Evolutionary conservation across 2,797 vertebrate species (phyloP).

Genomic region (Peromyscus melanophrys): DNA sequence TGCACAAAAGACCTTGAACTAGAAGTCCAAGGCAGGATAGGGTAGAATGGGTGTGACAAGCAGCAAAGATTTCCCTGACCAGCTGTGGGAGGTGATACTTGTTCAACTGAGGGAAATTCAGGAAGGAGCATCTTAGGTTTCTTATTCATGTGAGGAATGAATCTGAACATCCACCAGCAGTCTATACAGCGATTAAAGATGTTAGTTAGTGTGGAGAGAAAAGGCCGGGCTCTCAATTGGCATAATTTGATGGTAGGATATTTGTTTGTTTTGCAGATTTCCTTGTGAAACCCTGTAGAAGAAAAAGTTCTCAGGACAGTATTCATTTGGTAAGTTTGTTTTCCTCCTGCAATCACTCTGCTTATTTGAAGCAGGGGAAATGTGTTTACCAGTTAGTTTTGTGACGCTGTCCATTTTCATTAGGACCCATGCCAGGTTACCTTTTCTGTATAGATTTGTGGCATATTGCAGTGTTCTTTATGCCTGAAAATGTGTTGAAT

Average conservation of each 20-base stretch:
- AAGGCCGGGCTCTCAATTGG: neutral
- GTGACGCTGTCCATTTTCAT: neutral
- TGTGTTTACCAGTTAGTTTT: constrained; percentile 28
- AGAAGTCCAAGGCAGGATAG: neutral
- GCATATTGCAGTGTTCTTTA: neutral
- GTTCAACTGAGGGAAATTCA: constrained; percentile 21
- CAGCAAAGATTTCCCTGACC: neutral
- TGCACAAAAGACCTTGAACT: neutral
- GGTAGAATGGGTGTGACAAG: neutral
- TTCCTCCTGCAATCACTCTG: neutral
- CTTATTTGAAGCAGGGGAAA: constrained; percentile 48
- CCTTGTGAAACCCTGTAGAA: constrained; percentile 84
- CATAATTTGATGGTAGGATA: constrained; percentile 31
- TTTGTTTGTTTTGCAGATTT: constrained; percentile 86
- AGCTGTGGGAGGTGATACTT: constrained; percentile 3
- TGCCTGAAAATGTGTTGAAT: constrained; percentile 59
- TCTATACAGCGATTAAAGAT: constrained; percentile 19
- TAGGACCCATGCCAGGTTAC: constrained; percentile 16
- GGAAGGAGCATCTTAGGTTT: constrained; percentile 15
- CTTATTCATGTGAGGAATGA: constrained; percentile 23
- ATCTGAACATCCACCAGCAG: constrained; percentile 2
- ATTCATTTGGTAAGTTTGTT: constrained; percentile 86
- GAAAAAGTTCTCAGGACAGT: constrained; percentile 73
- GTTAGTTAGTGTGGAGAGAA: constrained; percentile 5
- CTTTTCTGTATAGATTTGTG: constrained; percentile 39